Evolutionary conservation across 2,888 invertebrate genomes (phyloP), one percentile per base, ranked within the genome.

Genomic region (Synergus japonicus): DNA sequence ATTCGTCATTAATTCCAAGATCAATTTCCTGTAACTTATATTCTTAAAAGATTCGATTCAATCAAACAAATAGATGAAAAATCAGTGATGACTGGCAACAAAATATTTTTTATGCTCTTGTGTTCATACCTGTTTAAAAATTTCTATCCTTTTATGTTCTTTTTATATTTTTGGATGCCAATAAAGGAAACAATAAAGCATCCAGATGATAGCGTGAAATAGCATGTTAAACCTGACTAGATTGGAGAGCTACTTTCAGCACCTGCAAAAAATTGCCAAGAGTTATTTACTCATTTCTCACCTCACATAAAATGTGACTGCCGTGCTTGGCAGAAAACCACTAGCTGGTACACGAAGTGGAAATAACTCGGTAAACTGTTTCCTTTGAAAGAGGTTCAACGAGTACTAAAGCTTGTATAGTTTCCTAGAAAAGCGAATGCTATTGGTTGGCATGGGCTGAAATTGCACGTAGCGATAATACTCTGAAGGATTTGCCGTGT

Each of bases 381-480:
- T 79, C 63, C 79, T 64, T 79, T 69, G 79, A 77, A 79, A 63
- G 77, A 79, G 79, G 46, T 77, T 69, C 69, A 79, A 79, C 79
- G 79, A 79, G 76, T 69, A 65, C 58, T 77, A 77, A 77, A 79
- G 76, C 67, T 77, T 41, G 67, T 77, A 69, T 77, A 69, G 54
- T 69, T 77, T 79, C 77, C 77, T 18, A 79, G 79, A 79, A 79
- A 79, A 77, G 79, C 60, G 60, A 66, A 76, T 22, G 49, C 77
- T 77, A 69, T 79, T 79, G 43, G 44, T 77, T 76, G 41, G 79
- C 69, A 79, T 67, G 76, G 41, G 18, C 22, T 54, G 76, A 76
- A 67, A 79, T 78, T 78, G 73, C n/a, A 41, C 43, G 73, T 73
- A 46, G 44, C 46, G 69, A 69, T 69, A 79, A 76, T 76, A 66